Base-by-base conservation (phyloP, 2,888 invertebrate genomes). In the Lampropteryx suffumata region DNA sequence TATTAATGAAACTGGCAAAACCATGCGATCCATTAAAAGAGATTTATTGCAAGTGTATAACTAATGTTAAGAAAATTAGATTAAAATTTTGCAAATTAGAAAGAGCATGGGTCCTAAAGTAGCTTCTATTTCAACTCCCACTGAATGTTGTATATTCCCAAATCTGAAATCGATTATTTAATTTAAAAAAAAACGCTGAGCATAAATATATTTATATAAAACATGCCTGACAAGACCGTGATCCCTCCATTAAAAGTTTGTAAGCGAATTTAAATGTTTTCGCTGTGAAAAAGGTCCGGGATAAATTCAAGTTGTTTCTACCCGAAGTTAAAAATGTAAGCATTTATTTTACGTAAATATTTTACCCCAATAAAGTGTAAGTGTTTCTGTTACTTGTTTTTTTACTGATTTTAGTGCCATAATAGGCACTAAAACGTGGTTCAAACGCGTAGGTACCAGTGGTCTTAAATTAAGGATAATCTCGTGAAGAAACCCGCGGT, bases 191-290 rank as follows among this genome's bases (percentile, higher is more conserved):
- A 28, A 29, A 26, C 3, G 11, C 5, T 9, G 37, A 8, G 24
- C 4, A 30, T 35, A 13, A 33, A 24, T 27, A 32, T 44, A 53
- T 44, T 48, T 34, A 44, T 48, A 30, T 40, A 44, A 5, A 28
- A 8, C 5, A 11, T 1, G 8, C 11, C 24, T 27, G 32, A 45
- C 43, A 48, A 41, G 53, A 24, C 21, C 30, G 26, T 29, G 28
- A 27, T 39, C 30, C 42, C 9, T 47, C 43, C 42, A 55, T 44
- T 47, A 43, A 50, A 46, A 50, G 39, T 46, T 55, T 45, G 30
- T 32, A 21, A 29, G 41, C 34, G 45, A 44, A 44, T 40, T 42
- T 21, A 43, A 50, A 42, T 42, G 39, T 50, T 46, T 53, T 46
- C 35, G 28, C 42, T 32, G 8, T 24, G 17, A 6, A 34, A 54